A percentile compares a stretch with the other conserved stretches of the same genome.
These are phyloP conservation scores for Enteromius unitaeniatus DNA, from an alignment of 2,797 vertebrate species.

Conservation along the genomic window DNA sequence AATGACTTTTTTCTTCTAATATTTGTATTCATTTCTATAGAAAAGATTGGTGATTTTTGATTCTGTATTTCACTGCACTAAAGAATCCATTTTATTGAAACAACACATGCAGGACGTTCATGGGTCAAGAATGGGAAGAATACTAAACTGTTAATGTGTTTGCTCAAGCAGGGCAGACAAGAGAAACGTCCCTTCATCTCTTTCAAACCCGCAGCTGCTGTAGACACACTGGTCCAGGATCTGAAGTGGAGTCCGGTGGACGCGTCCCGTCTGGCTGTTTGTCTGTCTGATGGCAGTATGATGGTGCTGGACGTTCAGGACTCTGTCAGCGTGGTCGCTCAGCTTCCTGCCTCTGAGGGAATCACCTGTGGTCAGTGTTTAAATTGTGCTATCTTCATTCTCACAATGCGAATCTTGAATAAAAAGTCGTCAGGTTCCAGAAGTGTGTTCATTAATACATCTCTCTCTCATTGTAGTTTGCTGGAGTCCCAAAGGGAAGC, in stretches of 20 bases:
- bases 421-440: background rate
- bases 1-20: background rate
- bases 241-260: slow-evolving; percentile 93
- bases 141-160: background rate
- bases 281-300: slow-evolving; percentile 90
- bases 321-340: slow-evolving; percentile 77
- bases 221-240: slow-evolving; percentile 80
- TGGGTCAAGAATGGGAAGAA: background rate
- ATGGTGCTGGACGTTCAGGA: slow-evolving; percentile 88
- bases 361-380: slow-evolving; percentile 89
- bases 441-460: background rate
- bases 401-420: background rate
- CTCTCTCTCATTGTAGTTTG: slow-evolving; percentile 79
- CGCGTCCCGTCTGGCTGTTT: slow-evolving; percentile 82
- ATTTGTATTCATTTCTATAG: background rate
- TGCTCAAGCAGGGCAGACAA: slow-evolving; percentile 74
- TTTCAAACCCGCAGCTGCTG: slow-evolving; percentile 77
- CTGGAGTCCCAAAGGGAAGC: slow-evolving; percentile 99
- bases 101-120: background rate
- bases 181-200: slow-evolving; percentile 88
- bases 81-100: background rate
- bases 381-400: background rate
- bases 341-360: slow-evolving; percentile 79
- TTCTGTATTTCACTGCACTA: too few relatives aligned
- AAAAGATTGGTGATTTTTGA: background rate